Conservation (phyloP, 2,113 vertebrate species). For the Tragelaphus scriptus region DNA sequence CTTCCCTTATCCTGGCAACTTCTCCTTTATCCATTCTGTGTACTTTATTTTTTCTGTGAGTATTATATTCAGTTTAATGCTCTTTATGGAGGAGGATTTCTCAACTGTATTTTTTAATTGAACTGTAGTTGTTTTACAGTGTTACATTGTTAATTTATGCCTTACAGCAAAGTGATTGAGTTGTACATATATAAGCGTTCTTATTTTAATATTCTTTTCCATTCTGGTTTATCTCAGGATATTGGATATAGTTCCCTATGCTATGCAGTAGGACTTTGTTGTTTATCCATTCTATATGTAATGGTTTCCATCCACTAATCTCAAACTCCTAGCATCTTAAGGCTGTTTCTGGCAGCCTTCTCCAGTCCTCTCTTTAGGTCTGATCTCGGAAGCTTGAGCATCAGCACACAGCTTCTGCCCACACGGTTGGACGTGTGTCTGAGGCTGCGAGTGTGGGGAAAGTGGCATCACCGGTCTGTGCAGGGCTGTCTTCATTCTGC, state of each 20-base stretch:
- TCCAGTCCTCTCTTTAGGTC: background rate
- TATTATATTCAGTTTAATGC: background rate
- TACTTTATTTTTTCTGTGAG: background rate
- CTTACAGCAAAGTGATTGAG: background rate
- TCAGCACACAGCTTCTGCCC: background rate
- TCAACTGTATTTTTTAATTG: background rate
- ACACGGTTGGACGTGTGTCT: rapidly evolving
- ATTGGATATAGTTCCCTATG: background rate
- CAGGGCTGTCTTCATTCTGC: background rate
- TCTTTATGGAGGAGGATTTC: background rate
- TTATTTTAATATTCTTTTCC: background rate
- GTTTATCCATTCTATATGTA: background rate
- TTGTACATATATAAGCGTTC: background rate
- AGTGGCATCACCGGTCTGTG: background rate
- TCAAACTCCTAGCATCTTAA: background rate
- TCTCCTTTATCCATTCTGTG: background rate
- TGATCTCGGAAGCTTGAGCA: background rate
- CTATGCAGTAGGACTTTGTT: background rate
- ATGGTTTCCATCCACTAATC: background rate
- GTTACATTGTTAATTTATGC: background rate
- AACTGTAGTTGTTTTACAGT: background rate
- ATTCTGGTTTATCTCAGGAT: background rate
- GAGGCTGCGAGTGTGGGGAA: background rate
- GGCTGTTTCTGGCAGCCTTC: background rate
- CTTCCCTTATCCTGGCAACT: background rate